Evolutionary conservation across 2,113 vertebrate genomes (phyloP), one percentile per base, ranked within the genome.

Genomic region (Bubalus kerabau): DNA sequence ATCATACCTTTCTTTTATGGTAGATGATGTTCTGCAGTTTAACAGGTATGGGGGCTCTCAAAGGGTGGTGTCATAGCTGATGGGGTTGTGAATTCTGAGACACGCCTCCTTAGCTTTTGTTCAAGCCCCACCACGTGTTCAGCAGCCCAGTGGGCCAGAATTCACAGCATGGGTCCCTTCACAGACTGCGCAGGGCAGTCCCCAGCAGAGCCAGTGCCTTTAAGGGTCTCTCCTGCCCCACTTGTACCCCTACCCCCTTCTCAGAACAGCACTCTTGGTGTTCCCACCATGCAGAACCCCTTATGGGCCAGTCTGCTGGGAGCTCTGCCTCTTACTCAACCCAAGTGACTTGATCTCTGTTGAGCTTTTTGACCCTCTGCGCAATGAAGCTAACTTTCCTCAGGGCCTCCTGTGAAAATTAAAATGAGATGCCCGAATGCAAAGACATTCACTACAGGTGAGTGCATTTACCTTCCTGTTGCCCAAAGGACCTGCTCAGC

Each of bases 111-210:
- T 24, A 56, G 36, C 67, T 64, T 87, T 36, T 30, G 2, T 56
- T 86, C 3, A 81, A 52, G 16, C 60, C 30, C 19, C 11, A 26
- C 83, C 30, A 36, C 30, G 40, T 26, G 12, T 62, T 87, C 54
- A 19, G 76, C 46, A 48, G 56, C 86, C 80, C n/a, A 46, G 57
- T 19, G 62, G 46, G 46, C 59, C 80, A 46, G 14, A 28, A 59
- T 30, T n/a, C 3, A 46, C 17, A 3, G n/a, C 84, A 28, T 6
- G 10, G 19, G 26, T 40, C 54, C 26, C 43, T 74, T 52, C 24
- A 48, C 40, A 56, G 62, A 26, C 23, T 12, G 15, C 7, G 0
- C 9, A 40, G 48, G 12, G 14, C 0, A 0, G 36, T 14, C 40
- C 19, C 24, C 12, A 13, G 13, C 40, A 67, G 50, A 80, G 28